Evolutionary conservation across 2,888 invertebrate genomes (phyloP).

Genomic region (Argynnis bischoffii): DNA sequence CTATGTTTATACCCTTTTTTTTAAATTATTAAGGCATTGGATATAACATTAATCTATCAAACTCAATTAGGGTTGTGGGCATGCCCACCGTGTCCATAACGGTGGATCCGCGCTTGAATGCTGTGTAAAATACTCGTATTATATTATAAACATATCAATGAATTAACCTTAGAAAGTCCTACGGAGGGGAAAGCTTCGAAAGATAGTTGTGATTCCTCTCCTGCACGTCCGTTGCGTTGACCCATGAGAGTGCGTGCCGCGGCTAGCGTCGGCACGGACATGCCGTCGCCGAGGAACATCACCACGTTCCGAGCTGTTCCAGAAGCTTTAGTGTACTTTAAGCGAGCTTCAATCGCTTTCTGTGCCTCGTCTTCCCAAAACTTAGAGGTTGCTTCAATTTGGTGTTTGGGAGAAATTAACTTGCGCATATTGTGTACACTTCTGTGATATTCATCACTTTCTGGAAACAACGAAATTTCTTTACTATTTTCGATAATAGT

Average conservation of each 20-base stretch:
- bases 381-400: constrained; percentile 46
- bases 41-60: too few species aligned
- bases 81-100: too few species aligned
- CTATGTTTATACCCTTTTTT: too few species aligned
- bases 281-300: constrained; percentile 89
- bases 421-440: not conserved
- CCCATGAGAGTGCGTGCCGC: constrained; percentile 85
- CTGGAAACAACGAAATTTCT: too few species aligned
- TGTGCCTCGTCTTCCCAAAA: constrained; percentile 77
- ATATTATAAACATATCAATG: not conserved
- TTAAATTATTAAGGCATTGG: too few species aligned
- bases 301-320: constrained; percentile 81
- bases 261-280: constrained; percentile 86
- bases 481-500: too few species aligned
- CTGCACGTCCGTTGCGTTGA: constrained; percentile 76
- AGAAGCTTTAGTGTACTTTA: constrained; percentile 47
- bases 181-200: constrained; percentile 85
- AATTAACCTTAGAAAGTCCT: constrained; percentile 84
- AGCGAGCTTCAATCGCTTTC: constrained; percentile 60
- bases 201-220: constrained; percentile 82
- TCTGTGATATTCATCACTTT: constrained; percentile 14
- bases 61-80: too few species aligned
- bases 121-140: not conserved
- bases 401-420: too few species aligned
- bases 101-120: too few species aligned